Conservation (phyloP, 2,797 vertebrate species). For the Gallirallus australis region DNA sequence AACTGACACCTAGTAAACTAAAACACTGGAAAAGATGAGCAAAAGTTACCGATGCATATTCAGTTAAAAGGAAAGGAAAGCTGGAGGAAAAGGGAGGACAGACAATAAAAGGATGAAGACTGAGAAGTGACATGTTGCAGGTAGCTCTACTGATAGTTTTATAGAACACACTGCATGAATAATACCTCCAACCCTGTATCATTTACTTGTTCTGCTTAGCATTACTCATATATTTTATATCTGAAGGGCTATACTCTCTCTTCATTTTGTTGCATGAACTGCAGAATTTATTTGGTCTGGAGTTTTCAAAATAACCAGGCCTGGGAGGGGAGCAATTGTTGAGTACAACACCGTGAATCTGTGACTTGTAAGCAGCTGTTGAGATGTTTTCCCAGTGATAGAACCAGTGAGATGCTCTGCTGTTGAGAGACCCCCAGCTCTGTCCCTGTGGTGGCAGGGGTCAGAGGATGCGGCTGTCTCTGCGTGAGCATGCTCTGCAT, state of each 20-base stretch:
- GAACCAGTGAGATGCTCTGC: background rate
- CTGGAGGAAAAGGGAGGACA: background rate
- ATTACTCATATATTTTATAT: background rate
- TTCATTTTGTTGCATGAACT: background rate
- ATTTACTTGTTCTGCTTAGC: background rate
- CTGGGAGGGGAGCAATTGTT: background rate
- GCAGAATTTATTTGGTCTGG: background rate
- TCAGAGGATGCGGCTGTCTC: background rate
- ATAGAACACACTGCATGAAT: background rate
- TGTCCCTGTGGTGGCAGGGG: background rate
- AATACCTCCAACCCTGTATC: background rate
- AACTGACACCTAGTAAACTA: background rate
- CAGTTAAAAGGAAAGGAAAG: background rate
- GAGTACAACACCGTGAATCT: background rate
- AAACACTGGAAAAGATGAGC: background rate
- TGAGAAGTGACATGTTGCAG: background rate
- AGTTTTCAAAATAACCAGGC: background rate
- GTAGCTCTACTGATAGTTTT: background rate
- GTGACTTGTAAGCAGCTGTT: background rate
- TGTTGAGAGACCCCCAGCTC: background rate
- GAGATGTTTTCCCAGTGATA: background rate
- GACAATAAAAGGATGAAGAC: background rate
- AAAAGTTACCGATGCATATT: background rate
- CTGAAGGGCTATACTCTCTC: background rate
- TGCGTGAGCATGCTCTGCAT: background rate